Conservation (phyloP, 2,888 invertebrate genomes). For the Nomada fucata region DNA sequence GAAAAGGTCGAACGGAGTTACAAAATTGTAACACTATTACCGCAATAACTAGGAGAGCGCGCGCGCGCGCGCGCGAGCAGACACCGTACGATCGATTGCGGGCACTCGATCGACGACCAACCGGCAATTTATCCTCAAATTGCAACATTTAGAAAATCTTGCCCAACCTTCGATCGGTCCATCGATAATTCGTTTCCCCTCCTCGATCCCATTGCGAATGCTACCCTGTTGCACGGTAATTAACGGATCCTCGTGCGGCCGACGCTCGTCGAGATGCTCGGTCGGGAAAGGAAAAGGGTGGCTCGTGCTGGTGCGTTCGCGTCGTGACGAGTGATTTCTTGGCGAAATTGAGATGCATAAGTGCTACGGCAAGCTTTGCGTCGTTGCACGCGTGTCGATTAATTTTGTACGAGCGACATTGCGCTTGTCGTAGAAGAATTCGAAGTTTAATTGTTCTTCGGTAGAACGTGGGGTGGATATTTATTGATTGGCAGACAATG, state of each 20-base stretch:
- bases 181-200: constrained; percentile 25
- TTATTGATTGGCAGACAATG: no score
- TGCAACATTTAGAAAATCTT: constrained; percentile 37
- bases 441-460: no score
- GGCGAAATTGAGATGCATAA: no score
- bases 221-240: not conserved
- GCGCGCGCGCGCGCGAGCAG: not conserved
- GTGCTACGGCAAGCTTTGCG: no score
- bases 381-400: no score
- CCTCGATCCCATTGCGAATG: not conserved
- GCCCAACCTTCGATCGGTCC: constrained; percentile 26
- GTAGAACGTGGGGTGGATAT: no score
- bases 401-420: no score
- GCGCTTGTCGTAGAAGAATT: no score
- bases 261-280: no score
- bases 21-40: constrained; percentile 57
- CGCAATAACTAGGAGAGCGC: constrained; percentile 34
- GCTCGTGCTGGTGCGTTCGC: not conserved
- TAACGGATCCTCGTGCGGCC: not conserved
- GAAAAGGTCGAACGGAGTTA: constrained; percentile 55
- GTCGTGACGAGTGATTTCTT: no score
- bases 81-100: constrained; percentile 16
- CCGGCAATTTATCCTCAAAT: constrained; percentile 38
- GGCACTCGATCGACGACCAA: not conserved
- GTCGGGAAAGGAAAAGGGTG: not conserved